phyloP scores from a whole-genome alignment of 2,113 vertebrate species.

The Cryptomyrus ogoouensis region DNA sequence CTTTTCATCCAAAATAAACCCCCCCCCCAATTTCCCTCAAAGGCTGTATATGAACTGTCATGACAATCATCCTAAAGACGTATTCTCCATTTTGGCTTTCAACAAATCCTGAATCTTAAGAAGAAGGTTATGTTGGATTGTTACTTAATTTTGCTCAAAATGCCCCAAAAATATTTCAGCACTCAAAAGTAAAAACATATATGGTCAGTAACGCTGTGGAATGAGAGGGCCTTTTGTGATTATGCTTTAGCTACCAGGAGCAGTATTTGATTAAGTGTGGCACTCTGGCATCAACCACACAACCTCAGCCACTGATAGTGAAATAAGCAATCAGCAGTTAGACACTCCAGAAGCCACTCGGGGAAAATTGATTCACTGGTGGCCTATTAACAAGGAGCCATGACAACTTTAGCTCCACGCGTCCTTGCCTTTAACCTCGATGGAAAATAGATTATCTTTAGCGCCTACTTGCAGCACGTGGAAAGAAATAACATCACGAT shows the following conservation, averaged over 20 bases:
- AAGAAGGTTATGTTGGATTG: background rate
- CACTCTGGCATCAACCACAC: slow-evolving; percentile 34
- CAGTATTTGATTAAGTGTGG: slow-evolving; percentile 42
- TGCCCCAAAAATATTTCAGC: background rate
- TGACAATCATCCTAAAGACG: background rate
- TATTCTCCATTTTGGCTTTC: background rate
- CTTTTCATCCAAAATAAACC: background rate
- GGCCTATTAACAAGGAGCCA: slow-evolving; percentile 55
- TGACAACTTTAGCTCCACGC: slow-evolving; percentile 31
- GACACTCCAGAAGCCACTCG: slow-evolving; percentile 24
- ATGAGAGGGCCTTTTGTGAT: slow-evolving; percentile 45
- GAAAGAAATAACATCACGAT: background rate
- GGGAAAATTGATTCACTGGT: slow-evolving; percentile 38
- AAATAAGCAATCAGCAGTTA: slow-evolving; percentile 58
- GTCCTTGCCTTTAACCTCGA: slow-evolving; percentile 66
- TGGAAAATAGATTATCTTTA: slow-evolving; percentile 57
- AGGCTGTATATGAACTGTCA: background rate
- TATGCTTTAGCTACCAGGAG: slow-evolving; percentile 40
- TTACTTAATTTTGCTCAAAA: background rate
- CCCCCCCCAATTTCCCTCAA: background rate
- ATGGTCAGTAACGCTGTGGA: slow-evolving; percentile 10
- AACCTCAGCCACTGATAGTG: slow-evolving; percentile 22
- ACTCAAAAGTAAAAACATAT: background rate
- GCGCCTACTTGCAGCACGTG: slow-evolving; percentile 20
- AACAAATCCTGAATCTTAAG: background rate